These are phyloP conservation scores for Metaphire vulgaris DNA, from an alignment of 1,140 invertebrate species.

Conservation along the genomic window DNA sequence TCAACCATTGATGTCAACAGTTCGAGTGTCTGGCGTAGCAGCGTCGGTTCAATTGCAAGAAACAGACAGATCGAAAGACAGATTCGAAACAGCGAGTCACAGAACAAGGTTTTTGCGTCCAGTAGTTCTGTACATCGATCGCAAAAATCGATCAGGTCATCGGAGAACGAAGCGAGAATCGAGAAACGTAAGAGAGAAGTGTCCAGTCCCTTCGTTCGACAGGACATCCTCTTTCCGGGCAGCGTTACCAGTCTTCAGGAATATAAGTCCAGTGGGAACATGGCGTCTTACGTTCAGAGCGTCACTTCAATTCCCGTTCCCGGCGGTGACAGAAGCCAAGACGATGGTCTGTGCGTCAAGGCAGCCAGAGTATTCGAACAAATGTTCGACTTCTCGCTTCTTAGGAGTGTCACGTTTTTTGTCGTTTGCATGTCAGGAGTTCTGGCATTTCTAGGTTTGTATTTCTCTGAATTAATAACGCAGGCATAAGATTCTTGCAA, in stretches of 20 bases:
- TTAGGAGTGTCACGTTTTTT: conserved; percentile 79
- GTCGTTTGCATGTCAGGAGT: conserved; percentile 78
- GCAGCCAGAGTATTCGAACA: conserved; percentile 60
- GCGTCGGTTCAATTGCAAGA: not conserved
- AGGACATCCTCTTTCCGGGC: conserved; percentile 94
- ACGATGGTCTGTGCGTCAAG: conserved; percentile 56
- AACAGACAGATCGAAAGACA: not conserved
- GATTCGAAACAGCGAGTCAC: not conserved
- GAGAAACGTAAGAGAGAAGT: conserved; percentile 44
- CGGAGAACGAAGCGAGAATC: not conserved
- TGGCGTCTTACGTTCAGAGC: conserved; percentile 53
- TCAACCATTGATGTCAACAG: not conserved
- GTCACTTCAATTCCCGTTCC: conserved; percentile 36
- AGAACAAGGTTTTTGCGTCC: not conserved
- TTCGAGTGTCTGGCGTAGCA: not conserved
- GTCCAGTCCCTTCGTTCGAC: conserved; percentile 80
- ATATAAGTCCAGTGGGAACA: conserved; percentile 69
- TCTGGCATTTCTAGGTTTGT: conserved; percentile 78
- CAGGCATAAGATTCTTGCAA: too few relatives aligned
- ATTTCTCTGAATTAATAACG: too few relatives aligned
- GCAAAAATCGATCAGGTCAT: not conserved
- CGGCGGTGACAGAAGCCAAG: not conserved
- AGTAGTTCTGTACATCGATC: not conserved
- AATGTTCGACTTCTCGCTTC: conserved; percentile 57
- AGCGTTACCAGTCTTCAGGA: conserved; percentile 79